phyloP scores from a whole-genome alignment of 30 jellyfish, hydroid and myxozoan genomes.

The Turritopsis rubra region DNA sequence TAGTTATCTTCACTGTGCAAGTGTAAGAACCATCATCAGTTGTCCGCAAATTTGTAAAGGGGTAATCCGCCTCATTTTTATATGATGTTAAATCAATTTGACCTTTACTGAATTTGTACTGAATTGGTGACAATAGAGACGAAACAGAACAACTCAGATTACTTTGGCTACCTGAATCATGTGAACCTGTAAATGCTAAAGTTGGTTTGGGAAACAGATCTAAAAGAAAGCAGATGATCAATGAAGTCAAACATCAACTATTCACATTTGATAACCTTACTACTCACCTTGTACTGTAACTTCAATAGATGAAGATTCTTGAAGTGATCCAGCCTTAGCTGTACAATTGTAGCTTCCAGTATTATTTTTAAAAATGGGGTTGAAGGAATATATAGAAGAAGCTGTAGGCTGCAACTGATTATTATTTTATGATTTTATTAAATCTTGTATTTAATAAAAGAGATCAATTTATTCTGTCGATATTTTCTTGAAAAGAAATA shows the following conservation, averaged over 20 bases:
- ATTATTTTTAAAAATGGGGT: not conserved
- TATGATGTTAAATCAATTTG: not conserved
- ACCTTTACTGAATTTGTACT: not conserved
- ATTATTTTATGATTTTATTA: not conserved
- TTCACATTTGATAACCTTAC: not conserved
- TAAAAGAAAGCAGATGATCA: not conserved
- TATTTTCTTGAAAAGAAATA: too few species aligned
- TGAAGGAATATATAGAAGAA: not conserved
- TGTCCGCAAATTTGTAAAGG: not conserved
- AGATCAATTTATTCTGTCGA: not conserved
- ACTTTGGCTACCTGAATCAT: not conserved
- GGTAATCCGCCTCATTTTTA: not conserved
- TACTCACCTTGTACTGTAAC: not conserved
- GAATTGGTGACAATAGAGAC: not conserved
- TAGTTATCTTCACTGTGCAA: not conserved
- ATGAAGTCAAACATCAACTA: not conserved
- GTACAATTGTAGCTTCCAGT: not conserved
- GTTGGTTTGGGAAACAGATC: slow-evolving; percentile 4
- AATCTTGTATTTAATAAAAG: not conserved
- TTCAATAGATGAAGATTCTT: not conserved
- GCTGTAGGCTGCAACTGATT: not conserved
- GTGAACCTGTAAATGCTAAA: not conserved
- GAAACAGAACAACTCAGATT: not conserved
- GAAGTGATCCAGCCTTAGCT: not conserved
- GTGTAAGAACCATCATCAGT: not conserved